Evolutionary conservation across 2,888 invertebrate genomes (phyloP), one percentile per base, ranked within the genome.

Genomic region (Pristionchus entomophagus): DNA sequence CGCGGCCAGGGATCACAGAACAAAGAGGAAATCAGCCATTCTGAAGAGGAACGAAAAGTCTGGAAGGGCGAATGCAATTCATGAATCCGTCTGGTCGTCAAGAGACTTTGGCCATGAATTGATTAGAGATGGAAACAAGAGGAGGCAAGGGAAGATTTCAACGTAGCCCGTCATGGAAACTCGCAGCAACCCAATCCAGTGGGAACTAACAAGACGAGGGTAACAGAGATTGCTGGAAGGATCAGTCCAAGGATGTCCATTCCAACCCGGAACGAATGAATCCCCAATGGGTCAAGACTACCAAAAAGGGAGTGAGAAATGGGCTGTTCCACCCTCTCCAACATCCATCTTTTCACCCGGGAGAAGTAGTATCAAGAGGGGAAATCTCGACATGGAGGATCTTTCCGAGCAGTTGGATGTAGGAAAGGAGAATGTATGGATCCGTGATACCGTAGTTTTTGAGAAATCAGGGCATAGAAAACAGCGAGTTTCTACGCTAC

Each of bases 121-220:
- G 59, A 59, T 59, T 59, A 59, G 59, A 14, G 29, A 29, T 19
- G 59, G 59, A 56, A n/a, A n/a, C n/a, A n/a, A n/a, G n/a, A 26
- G 56, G 56, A 56, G 8, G 56, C n/a, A 10, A 3, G 56, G 56
- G 2, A 26, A 29, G 59, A 59, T 29, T 29, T 29, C 29, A 29
- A 59, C 26, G 32, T 29, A 59, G 26, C 59, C 0, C 26, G 59
- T 59, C 59, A 26, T 29, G 10, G 10, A 22, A 26, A 22, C 26
- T 22, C 56, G 22, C n/a, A n/a, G 59, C 29, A 5, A 59, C 29
- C 29, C 19, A 29, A 59, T 59, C 10, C 29, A 29, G 12, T 59
- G 59, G 59, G 59, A 59, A 29, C 59, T 59, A 59, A 59, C 59
- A 59, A 6, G 59, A 59, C 59, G n/a, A n/a, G 59, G 59, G 59